phyloP scores from a whole-genome alignment of 1,140 invertebrate genomes.

The Pteromalus puparum region DNA sequence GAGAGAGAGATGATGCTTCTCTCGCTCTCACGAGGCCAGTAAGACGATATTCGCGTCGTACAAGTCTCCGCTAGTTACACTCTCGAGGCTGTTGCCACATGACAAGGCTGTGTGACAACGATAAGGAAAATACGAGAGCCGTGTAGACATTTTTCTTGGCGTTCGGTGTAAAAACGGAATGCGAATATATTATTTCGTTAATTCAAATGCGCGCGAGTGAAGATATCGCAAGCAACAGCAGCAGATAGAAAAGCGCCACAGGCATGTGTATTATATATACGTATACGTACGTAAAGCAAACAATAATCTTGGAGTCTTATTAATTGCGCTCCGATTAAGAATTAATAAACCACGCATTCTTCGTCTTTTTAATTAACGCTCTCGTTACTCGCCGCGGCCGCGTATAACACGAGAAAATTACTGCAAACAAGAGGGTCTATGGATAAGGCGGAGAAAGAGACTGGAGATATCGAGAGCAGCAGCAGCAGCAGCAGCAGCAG shows the following conservation, averaged over 20 bases:
- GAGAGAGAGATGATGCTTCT: neutral
- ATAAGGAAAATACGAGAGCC: constrained; percentile 41
- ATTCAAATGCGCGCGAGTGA: neutral
- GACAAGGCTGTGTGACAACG: constrained; percentile 24
- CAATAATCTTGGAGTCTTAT: neutral
- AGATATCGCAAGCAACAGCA: neutral
- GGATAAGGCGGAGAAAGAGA: neutral
- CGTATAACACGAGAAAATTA: neutral
- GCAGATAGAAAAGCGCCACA: neutral
- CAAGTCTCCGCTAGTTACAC: neutral
- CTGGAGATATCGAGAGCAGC: neutral
- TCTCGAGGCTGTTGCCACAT: constrained; percentile 16
- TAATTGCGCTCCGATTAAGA: constrained; percentile 12
- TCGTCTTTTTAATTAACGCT: constrained; percentile 7
- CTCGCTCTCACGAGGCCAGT: neutral
- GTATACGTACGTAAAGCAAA: neutral
- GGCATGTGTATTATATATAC: too few relatives aligned
- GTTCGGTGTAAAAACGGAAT: neutral
- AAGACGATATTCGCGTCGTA: constrained; percentile 31
- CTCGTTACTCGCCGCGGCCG: too few relatives aligned
- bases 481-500: too few relatives aligned
- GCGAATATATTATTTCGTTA: neutral
- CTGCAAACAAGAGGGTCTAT: neutral
- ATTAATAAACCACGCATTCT: constrained; percentile 24
- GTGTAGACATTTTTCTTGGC: constrained; percentile 3